phyloP scores from a whole-genome alignment of 1,140 invertebrate species.

The Elysia chlorotica region DNA sequence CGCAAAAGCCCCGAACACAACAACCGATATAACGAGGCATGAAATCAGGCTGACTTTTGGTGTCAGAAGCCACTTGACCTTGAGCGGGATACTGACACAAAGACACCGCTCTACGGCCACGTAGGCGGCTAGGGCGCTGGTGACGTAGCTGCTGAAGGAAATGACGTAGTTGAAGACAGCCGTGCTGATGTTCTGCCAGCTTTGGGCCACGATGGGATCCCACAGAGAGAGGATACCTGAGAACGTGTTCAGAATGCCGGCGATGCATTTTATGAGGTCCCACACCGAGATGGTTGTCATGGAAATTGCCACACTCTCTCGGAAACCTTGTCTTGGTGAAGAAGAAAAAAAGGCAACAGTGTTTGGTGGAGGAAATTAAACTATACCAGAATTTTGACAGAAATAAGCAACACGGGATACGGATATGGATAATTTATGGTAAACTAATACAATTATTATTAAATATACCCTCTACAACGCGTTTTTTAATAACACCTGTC shows the following conservation, averaged over 20 bases:
- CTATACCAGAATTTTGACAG: too few species aligned
- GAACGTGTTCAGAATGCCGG: not conserved
- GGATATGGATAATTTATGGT: too few species aligned
- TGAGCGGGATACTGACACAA: constrained; percentile 5
- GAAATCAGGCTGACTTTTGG: not conserved
- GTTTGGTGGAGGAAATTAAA: too few species aligned
- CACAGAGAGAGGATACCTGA: not conserved
- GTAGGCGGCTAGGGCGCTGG: constrained; percentile 3
- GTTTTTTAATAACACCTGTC: too few species aligned
- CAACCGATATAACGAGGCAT: not conserved
- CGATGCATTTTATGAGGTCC: not conserved
- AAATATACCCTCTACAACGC: too few species aligned
- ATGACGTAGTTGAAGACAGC: not conserved
- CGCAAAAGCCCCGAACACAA: not conserved
- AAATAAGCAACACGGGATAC: too few species aligned
- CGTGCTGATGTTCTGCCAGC: not conserved
- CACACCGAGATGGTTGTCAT: constrained; percentile 8
- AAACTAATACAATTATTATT: too few species aligned
- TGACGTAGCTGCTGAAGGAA: not conserved
- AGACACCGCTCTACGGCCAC: constrained; percentile 13
- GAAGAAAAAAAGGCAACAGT: too few species aligned
- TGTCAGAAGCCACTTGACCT: constrained; percentile 3
- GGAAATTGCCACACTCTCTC: not conserved
- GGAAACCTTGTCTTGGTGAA: constrained; percentile 4
- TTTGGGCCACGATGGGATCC: not conserved